Conservation (phyloP, 2,888 invertebrate species). For the Hyles lineata region DNA sequence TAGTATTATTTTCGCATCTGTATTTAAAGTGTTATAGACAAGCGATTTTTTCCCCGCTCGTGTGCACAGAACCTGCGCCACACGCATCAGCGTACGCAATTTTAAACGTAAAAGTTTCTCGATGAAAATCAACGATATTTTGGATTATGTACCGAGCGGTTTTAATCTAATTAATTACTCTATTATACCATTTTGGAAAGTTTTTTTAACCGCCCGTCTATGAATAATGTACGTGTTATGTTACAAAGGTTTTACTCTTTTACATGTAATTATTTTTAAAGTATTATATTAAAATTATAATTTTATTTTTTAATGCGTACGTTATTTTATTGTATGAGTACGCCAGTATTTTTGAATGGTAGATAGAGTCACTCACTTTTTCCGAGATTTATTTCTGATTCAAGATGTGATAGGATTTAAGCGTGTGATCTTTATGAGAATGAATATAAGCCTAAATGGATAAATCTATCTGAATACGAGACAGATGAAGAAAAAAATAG, state of each 20-base stretch:
- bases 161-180: constrained; percentile 27
- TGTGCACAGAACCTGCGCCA: constrained; percentile 7
- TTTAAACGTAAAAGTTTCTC: constrained; percentile 39
- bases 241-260: neutral
- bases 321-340: too few relatives aligned
- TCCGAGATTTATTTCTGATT: too few relatives aligned
- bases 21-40: neutral
- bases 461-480: too few relatives aligned
- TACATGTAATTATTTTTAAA: neutral
- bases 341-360: too few relatives aligned
- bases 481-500: too few relatives aligned
- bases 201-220: constrained; percentile 20
- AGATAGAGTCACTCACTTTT: too few relatives aligned
- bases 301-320: too few relatives aligned
- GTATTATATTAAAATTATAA: too few relatives aligned
- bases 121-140: constrained; percentile 43
- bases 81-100: constrained; percentile 32
- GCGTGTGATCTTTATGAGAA: too few relatives aligned
- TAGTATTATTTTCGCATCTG: neutral
- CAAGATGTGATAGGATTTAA: too few relatives aligned
- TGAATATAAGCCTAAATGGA: too few relatives aligned
- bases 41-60: neutral
- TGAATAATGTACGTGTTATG: constrained; percentile 14
- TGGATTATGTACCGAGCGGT: constrained; percentile 40
- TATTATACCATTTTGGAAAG: constrained; percentile 23